Conservation (phyloP, 92 coral and sea anemone genomes). For the Epizoanthus ramosus region DNA sequence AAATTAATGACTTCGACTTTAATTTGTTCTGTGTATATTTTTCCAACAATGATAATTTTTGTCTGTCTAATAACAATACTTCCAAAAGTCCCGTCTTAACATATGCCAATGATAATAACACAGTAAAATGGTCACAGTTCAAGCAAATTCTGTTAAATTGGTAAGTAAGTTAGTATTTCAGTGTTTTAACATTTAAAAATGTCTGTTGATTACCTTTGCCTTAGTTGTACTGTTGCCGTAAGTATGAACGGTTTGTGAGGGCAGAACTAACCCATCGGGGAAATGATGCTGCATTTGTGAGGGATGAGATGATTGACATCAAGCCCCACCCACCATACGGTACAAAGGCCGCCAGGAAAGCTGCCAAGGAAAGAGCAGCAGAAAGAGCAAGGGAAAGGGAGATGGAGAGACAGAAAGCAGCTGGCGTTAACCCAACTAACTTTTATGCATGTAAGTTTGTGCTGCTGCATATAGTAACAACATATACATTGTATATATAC, state of each 20-base stretch:
- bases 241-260: constrained; percentile 74
- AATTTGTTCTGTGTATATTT: too few species aligned
- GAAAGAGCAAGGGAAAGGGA: constrained; percentile 96
- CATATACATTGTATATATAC: too few species aligned
- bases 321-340: constrained; percentile 99
- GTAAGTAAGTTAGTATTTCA: too few species aligned
- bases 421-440: constrained; percentile 88
- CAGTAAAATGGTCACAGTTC: too few species aligned
- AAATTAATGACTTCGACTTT: too few species aligned
- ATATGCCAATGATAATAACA: too few species aligned
- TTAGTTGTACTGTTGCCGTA: constrained; percentile 86
- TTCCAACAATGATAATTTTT: too few species aligned
- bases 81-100: too few species aligned
- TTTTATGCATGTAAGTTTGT: constrained; percentile 89
- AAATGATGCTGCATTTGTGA: constrained; percentile 70
- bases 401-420: constrained; percentile 91
- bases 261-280: constrained; percentile 79
- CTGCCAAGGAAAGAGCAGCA: constrained; percentile 98
- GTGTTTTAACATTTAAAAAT: too few species aligned
- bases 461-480: neutral
- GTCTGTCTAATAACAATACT: too few species aligned
- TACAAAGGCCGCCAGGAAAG: constrained; percentile 96
- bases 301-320: constrained; percentile 89
- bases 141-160: too few species aligned
- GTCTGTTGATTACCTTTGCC: neutral